Conservation (phyloP, 2,113 vertebrate genomes). For the Vanacampus margaritifer region DNA sequence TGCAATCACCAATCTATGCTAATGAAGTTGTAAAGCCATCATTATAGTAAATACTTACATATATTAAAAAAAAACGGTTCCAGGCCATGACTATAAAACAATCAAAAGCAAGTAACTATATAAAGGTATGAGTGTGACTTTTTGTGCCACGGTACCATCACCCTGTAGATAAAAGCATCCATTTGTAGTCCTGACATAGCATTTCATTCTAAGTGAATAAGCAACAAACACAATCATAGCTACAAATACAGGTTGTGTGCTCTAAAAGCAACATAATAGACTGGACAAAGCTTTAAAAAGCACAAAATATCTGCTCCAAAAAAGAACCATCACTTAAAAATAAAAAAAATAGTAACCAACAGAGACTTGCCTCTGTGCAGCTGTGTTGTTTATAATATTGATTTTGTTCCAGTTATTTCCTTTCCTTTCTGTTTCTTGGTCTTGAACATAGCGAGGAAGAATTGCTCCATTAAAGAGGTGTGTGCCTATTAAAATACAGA, state of each 20-base stretch:
- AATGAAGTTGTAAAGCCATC: not conserved
- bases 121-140: not conserved
- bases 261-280: not conserved
- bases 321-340: not conserved
- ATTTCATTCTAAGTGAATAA: not conserved
- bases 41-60: not conserved
- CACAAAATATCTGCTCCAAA: not conserved
- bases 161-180: not conserved
- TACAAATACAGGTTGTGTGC: not conserved
- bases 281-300: not conserved
- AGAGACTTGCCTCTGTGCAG: not conserved
- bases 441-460: slow-evolving; percentile 37
- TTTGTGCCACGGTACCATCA: not conserved
- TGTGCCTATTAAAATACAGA: slow-evolving; percentile 61
- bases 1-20: not conserved
- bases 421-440: slow-evolving; percentile 25
- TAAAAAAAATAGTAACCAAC: slow-evolving; percentile 4
- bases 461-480: slow-evolving; percentile 42
- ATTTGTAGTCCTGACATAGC: not conserved
- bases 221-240: not conserved
- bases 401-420: slow-evolving; percentile 27
- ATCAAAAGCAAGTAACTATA: not conserved
- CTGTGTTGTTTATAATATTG: slow-evolving; percentile 23
- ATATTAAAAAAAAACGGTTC: not conserved
- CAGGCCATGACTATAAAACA: not conserved